Evolutionary conservation across 2,113 vertebrate genomes (phyloP).

Genomic region (Phaethornis superciliosus): DNA sequence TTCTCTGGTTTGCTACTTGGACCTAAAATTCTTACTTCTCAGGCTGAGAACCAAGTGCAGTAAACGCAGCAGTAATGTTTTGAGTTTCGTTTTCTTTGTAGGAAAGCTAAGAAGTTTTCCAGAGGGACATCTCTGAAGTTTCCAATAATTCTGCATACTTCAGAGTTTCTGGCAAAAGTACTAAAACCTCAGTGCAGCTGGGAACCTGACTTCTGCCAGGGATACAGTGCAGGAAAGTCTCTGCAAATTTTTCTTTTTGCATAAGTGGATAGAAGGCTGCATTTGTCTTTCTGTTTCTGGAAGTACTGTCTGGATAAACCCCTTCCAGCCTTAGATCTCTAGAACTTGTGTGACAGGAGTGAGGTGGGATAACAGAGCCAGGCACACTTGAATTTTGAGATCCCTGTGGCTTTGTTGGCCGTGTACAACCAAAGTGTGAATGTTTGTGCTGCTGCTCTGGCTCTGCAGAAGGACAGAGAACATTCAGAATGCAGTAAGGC

Average conservation of each 20-base stretch:
- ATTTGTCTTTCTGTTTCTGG: neutral
- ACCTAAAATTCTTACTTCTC: neutral
- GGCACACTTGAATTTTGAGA: neutral
- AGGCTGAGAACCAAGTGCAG: neutral
- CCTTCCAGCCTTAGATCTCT: neutral
- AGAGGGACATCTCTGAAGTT: neutral
- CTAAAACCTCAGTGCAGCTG: neutral
- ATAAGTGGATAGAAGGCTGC: neutral
- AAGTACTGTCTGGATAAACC: neutral
- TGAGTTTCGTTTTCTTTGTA: neutral
- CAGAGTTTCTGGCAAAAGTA: neutral
- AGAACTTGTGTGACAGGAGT: neutral
- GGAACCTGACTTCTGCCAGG: neutral
- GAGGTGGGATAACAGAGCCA: neutral
- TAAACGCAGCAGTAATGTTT: neutral
- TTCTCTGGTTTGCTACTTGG: neutral
- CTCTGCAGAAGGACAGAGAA: neutral
- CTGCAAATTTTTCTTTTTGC: neutral
- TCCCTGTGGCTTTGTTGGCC: neutral
- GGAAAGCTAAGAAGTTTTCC: neutral
- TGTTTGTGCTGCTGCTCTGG: neutral
- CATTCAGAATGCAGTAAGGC: neutral
- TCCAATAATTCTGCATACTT: neutral
- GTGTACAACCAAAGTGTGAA: fast-evolving
- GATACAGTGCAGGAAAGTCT: neutral